Percentiles rank a stretch among this genome's conserved stretches.
Conservation (phyloP, 2,888 invertebrate species). For the Arenicola marina region DNA sequence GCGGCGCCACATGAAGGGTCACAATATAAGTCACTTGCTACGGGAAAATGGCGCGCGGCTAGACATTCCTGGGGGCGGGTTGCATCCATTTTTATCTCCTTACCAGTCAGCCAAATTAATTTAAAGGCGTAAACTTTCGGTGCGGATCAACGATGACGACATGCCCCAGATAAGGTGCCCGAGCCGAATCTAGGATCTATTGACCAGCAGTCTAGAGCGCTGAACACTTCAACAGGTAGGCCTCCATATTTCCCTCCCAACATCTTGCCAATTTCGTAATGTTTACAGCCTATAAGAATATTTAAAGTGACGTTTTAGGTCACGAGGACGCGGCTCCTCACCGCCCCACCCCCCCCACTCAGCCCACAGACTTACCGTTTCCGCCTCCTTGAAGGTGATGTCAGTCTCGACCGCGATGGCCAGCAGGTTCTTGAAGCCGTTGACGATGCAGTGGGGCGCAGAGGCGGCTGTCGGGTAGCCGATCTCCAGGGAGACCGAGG, state of each 20-base stretch:
- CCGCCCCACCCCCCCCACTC: not conserved
- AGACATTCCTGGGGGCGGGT: too few relatives aligned
- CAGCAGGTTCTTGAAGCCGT: conserved; percentile 97
- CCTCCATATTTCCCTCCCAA: not conserved
- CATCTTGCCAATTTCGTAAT: not conserved
- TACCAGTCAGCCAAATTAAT: too few relatives aligned
- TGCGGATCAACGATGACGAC: too few relatives aligned
- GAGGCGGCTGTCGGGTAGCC: conserved; percentile 97
- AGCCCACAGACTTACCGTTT: conserved; percentile 86
- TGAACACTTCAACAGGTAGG: too few relatives aligned
- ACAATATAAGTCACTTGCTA: too few relatives aligned
- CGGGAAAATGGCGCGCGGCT: too few relatives aligned
- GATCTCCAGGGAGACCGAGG: conserved; percentile 88
- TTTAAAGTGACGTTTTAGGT: not conserved
- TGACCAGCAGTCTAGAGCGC: too few relatives aligned
- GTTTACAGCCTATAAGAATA: not conserved
- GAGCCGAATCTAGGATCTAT: too few relatives aligned
- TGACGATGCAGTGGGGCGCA: conserved; percentile 94
- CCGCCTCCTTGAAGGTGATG: conserved; percentile 91
- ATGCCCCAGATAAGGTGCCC: too few relatives aligned
- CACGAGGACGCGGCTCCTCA: not conserved
- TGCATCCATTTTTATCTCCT: too few relatives aligned
- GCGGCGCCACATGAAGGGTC: too few relatives aligned
- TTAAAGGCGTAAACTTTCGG: not conserved
- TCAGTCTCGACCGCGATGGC: conserved; percentile 96